Evolutionary conservation across 2,113 vertebrate genomes (phyloP), one percentile per base, ranked within the genome.

Genomic region (Brachirus orientalis): DNA sequence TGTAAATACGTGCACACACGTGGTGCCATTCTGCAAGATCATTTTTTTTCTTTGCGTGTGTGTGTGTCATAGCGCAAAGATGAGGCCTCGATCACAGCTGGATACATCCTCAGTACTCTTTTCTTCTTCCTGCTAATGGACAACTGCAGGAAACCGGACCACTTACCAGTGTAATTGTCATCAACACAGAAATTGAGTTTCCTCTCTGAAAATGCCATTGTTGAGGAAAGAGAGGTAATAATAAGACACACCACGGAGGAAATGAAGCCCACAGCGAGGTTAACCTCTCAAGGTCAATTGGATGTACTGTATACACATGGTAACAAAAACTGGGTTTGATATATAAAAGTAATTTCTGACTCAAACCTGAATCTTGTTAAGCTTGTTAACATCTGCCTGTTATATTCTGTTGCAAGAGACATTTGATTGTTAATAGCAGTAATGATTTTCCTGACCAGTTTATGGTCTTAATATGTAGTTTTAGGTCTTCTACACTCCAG

Each of bases 11-110:
- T 69, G 48, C 46, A 50, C 19, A 14, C 19, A 50, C 43, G 43
- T 12, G 82, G 64, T 77, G 28, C 63, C 54, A 37, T 47, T 75
- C 51, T 72, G 41, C 18, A 28, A 45, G 1, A 37, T 71, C 66
- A 61, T 78, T 77, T 35, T 44, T 13, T 48, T 40, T 64, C 41
- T 37, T 38, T 20, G 48, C 52, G 20, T 58, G 53, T 54, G 67
- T 61, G 48, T 63, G 52, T 20, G 41, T 13, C 28, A 28, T 2
- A 71, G 61, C 1, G 47, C 71, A 12, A 77, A 48, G 14, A 33
- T 58, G 4, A 62, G 52, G 66, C 79, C 14, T 77, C 80, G 69
- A 75, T 87, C 80, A 68, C 76, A 84, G 80, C 80, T 76, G 76
- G 83, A 79, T 36, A 51, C 58, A 62, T 68, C 57, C 55, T 57